Evolutionary conservation across 2,113 vertebrate genomes (phyloP).

Genomic region (Spilogale gracilis): DNA sequence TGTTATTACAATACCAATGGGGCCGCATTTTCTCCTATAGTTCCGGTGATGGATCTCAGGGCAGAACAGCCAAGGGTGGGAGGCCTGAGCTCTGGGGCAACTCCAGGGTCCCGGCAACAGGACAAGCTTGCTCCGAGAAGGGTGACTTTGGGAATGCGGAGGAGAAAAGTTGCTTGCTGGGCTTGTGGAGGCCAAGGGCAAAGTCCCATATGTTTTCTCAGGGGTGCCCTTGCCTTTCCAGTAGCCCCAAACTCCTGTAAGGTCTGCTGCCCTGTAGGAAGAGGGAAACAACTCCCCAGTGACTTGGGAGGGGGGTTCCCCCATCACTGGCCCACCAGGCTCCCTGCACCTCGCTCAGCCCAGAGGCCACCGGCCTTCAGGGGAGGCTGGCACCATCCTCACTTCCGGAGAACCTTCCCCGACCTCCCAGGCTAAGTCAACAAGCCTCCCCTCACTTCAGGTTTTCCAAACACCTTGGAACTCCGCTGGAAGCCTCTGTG

Average conservation of each 20-base stretch:
- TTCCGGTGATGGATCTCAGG: too few species aligned
- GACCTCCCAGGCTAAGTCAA: constrained; percentile 32
- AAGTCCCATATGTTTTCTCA: too few species aligned
- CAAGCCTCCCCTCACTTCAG: neutral
- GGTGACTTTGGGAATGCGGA: neutral
- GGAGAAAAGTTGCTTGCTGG: neutral
- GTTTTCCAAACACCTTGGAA: neutral
- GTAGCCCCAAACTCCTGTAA: neutral
- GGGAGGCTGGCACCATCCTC: accelerated
- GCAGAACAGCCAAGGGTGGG: neutral
- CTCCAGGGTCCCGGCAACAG: neutral
- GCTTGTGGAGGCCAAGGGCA: neutral
- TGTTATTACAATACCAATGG: too few species aligned
- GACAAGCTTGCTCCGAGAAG: neutral
- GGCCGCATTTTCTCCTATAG: neutral
- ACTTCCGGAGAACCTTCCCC: neutral
- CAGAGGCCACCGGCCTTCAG: too few species aligned
- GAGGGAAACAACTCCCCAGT: accelerated
- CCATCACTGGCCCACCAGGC: neutral
- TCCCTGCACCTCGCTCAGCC: neutral
- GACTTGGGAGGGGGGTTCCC: too few species aligned
- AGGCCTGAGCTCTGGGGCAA: neutral
- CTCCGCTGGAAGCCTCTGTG: neutral
- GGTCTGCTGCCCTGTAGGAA: accelerated
- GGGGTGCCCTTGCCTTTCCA: neutral